These are phyloP conservation scores for Spondyliosoma cantharus DNA, from an alignment of 2,797 vertebrate species.

Conservation along the genomic window DNA sequence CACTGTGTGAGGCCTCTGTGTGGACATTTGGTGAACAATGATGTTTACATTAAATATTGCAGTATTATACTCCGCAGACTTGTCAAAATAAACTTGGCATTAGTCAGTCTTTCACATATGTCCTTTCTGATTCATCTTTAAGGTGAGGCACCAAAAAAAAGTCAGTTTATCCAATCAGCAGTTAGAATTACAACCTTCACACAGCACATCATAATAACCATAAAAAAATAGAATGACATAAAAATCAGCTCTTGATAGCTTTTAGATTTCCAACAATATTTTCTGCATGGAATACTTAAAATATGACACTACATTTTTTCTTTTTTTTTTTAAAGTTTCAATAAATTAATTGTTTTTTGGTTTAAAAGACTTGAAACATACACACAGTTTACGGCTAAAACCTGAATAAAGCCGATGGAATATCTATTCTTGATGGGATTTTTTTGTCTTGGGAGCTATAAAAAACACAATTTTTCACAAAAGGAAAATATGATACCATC, in stretches of 20 bases:
- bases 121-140: not conserved
- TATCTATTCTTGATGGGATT: not conserved
- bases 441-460: not conserved
- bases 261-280: not conserved
- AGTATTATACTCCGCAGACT: not conserved
- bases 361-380: not conserved
- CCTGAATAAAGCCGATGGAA: not conserved
- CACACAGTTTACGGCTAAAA: not conserved
- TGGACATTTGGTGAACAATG: not conserved
- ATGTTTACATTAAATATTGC: not conserved
- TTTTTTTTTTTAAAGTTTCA: too few relatives aligned
- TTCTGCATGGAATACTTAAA: not conserved
- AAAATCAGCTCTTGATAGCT: not conserved
- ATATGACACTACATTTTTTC: not conserved
- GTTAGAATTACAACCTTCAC: not conserved
- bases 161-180: conserved; percentile 1
- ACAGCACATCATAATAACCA: not conserved
- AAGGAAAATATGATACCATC: not conserved
- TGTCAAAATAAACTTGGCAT: not conserved
- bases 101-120: not conserved
- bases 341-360: too few relatives aligned
- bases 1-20: conserved; percentile 2
- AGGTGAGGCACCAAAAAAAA: not conserved
- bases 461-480: not conserved
- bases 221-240: too few relatives aligned